phyloP scores from a whole-genome alignment of 2,797 vertebrate species.

The Schizopygopsis malacanthus region DNA sequence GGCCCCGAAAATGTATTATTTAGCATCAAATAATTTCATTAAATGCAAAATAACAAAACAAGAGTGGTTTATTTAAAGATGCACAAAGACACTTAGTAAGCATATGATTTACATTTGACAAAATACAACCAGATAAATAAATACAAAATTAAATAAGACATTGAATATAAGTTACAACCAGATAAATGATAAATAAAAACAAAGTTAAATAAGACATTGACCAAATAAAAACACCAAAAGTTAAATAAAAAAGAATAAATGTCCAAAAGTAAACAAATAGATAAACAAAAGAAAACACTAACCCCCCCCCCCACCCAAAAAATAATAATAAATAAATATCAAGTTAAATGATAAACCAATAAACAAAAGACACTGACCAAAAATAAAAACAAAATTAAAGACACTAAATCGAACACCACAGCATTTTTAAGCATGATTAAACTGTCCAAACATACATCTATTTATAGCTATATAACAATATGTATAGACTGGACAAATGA shows the following conservation, averaged over 20 bases:
- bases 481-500: neutral
- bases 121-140: neutral
- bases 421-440: neutral
- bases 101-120: neutral
- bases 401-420: neutral
- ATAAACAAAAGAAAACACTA: no score
- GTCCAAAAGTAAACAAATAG: neutral
- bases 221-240: neutral
- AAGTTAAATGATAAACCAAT: no score
- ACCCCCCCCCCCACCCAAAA: no score
- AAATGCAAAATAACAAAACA: neutral
- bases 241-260: neutral
- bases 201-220: neutral
- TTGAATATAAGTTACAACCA: neutral
- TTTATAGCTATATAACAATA: no score
- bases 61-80: neutral
- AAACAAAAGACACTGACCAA: neutral
- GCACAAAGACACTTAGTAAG: neutral
- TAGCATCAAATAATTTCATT: neutral
- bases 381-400: neutral
- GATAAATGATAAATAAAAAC: neutral
- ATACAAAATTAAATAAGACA: neutral
- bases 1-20: neutral
- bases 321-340: no score
- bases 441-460: neutral